Evolutionary conservation across 2,113 vertebrate species (phyloP), one percentile per base, ranked within the genome.

Genomic region (Labeo catla): DNA sequence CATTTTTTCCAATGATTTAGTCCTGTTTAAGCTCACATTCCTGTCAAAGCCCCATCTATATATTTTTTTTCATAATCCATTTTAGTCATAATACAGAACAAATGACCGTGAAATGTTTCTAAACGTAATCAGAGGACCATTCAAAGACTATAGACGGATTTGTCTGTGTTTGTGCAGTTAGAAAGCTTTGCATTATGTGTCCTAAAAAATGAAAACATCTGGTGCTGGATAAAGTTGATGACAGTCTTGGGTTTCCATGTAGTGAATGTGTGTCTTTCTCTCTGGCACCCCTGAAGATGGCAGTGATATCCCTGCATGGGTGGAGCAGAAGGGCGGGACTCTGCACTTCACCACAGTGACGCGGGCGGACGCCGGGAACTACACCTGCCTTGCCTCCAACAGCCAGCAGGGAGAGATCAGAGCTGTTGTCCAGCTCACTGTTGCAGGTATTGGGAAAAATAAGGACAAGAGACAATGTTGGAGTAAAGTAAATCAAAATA

Each of bases 371-470:
- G 95, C 96, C 0, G 96, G 96, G 61, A 95, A 96, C 93, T 97
- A 97, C 84, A 96, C 95, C 0, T 97, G 97, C 88, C 93, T 95
- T 0, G 97, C 97, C 39, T 95, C 96, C 85, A 97, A 97, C 12
- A 92, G 89, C 89, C 94, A 94, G 0, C 96, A 97, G 89, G 97
- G 97, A 47, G 94, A 96, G 93, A 97, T 97, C 91, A 93, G 92
- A 3, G 96, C 96, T n/a, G 91, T 93, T 0, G 96, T 97, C n/a
- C 94, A 95, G 85, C 95, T 97, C 0, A 94, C 94, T 0, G 96
- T 97, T 28, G 96, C 97, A 96, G 96, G 97, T 97, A 68, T 8
- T 52, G 2, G 34, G 4, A 13, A 47, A 5, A 10, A 28, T 15
- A 8, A 47, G 36, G 2, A 23, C 43, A 12, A 15, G 28, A 59